Percentiles rank a stretch among this genome's conserved stretches.
phyloP scores from a whole-genome alignment of 2,888 invertebrate species.

The Spodoptera picta region DNA sequence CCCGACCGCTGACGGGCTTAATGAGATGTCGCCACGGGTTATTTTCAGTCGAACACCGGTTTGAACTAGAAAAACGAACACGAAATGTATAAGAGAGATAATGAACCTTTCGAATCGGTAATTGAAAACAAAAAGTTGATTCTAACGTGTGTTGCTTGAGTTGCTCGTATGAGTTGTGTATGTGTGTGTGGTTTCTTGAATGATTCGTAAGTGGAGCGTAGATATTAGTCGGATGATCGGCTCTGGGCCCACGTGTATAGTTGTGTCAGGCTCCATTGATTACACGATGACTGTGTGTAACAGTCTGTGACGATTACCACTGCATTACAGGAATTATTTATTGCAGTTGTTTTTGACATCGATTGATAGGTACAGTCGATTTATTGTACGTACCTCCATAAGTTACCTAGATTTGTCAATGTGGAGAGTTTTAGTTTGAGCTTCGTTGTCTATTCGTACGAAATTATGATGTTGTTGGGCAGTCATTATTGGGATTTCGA shows the following conservation, averaged over 20 bases:
- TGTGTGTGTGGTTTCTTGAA: slow-evolving; percentile 72
- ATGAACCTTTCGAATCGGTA: slow-evolving; percentile 64
- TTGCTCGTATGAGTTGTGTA: slow-evolving; percentile 29
- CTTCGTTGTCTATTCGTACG: too few relatives aligned
- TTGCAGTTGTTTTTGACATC: slow-evolving; percentile 52
- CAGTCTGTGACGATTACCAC: slow-evolving; percentile 67
- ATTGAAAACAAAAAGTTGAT: slow-evolving; percentile 66
- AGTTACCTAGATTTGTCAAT: slow-evolving; percentile 9
- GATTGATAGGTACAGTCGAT: slow-evolving; percentile 41
- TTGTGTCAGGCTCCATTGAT: slow-evolving; percentile 75
- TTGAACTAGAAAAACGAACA: slow-evolving; percentile 62
- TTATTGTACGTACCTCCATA: slow-evolving; percentile 41
- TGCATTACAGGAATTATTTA: slow-evolving; percentile 59
- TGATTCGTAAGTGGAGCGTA: slow-evolving; percentile 80
- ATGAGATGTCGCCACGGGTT: slow-evolving; percentile 86
- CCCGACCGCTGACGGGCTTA: slow-evolving; percentile 81
- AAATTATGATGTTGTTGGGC: too few relatives aligned
- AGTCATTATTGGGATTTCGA: too few relatives aligned
- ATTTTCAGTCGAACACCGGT: slow-evolving; percentile 80
- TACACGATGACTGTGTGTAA: slow-evolving; percentile 66
- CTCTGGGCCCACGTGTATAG: slow-evolving; percentile 64
- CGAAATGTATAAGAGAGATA: slow-evolving; percentile 60
- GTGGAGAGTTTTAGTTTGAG: not conserved
- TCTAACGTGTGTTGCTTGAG: slow-evolving; percentile 23
- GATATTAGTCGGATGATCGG: slow-evolving; percentile 71